Evolutionary conservation across 2,888 invertebrate genomes (phyloP), one percentile per base, ranked within the genome.

Genomic region (Ormyrus nitidulus): DNA sequence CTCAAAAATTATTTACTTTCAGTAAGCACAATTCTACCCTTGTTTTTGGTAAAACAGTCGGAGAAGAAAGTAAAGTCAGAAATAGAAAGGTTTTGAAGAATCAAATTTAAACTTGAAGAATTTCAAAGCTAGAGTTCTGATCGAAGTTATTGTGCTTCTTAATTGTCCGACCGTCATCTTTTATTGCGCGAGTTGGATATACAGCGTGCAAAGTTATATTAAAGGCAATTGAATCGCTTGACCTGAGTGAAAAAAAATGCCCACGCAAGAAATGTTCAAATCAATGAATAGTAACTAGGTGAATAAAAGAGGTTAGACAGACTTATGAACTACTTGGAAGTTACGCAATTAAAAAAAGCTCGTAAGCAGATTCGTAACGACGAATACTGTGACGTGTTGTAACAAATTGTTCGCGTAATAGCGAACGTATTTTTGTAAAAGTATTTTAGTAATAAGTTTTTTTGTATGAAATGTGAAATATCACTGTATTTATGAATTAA

Each of bases 281-380:
- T 70, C 70, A 79, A 79, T 79, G 79, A 72, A 75, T 75, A 64
- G 70, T 70, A 79, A 79, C 68, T 75, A 53, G 75, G 70, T 70
- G 70, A 79, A 79, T 70, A 65, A 79, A 74, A 59, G 53, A 79
- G 70, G 68, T 73, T 73, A 66, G 66, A 73, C 73, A 66, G 54
- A 19, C 58, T 70, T 77, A 51, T 58, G 56, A 77, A 77, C 70
- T 64, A 77, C 51, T 77, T 71, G 10, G 5, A 49, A 6, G 64
- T 77, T 77, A 46, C 44, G 58, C 49, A 77, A 71, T 34, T 51
- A 6, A 34, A 56, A 44, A 61, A 54, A 7, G 10, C 51, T 8
- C 13, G 10, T 3, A 34, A 34, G 9, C 46, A 7, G 44, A 54
- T 53, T n/a, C 46, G 13, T 48, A 51, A 61, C n/a, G 11, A 51